Evolutionary conservation across 2,888 invertebrate species (phyloP), one percentile per base, ranked within the genome.

Genomic region (Sepiola atlantica): DNA sequence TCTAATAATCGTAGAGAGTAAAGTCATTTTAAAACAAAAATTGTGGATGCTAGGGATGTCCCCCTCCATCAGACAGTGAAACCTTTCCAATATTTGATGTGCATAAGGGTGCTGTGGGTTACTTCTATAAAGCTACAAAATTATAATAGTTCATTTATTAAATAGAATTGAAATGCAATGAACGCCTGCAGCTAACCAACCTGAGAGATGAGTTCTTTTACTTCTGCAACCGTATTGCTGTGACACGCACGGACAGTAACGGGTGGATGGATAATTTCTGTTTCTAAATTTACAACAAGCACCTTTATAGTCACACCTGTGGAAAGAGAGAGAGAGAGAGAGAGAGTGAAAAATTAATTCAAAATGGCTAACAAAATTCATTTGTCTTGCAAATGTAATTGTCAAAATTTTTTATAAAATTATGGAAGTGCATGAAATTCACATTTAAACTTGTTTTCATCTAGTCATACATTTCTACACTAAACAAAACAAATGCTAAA

Each of bases 191-290:
- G 28, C 6, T n/a, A 28, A 28, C 93, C 92, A 94, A 97, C 97
- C 96, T 97, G 96, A 91, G 96, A 97, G 94, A 98, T 97, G 94
- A 98, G 97, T 94, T 97, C 97, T 96, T 98, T 98, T 95, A 98
- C 97, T 93, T 98, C 98, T 57, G 97, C 97, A 32, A 98, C 98
- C 35, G 98, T 98, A 95, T 98, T 98, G 93, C 97, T 97, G 57
- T 98, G 97, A 95, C 98, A 98, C 54, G 98, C 98, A 95, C 98
- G 97, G 21, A 98, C 97, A 95, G 97, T 97, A 95, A 98, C 97
- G 55, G 98, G 98, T 57, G 98, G 98, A 95, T 98, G 97, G 95
- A 98, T 97, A 94, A 98, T 98, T 96, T 98, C 98, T 55, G 97
- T 98, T 93, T 98, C 97, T 94, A 98, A 96, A 97, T 98, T 98